A percentile compares a stretch with the other conserved stretches of the same genome.
phyloP scores from a whole-genome alignment of 2,797 vertebrate species.

The Muscicapa striata region DNA sequence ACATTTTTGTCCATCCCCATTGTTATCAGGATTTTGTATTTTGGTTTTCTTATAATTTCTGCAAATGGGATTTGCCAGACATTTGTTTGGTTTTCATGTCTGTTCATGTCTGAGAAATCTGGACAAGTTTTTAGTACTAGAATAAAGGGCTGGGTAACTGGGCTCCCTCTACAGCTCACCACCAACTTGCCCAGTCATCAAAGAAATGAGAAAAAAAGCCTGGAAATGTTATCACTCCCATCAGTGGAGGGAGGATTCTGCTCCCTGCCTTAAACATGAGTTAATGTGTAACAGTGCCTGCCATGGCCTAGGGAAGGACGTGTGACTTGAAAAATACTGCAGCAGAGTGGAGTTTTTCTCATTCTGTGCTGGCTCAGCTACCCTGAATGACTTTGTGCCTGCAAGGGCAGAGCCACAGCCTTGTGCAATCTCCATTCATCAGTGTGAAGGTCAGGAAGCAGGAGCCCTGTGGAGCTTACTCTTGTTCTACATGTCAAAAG shows the following conservation, averaged over 20 bases:
- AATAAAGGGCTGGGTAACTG: background rate
- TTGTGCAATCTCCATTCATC: slow-evolving; percentile 57
- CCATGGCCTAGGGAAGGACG: background rate
- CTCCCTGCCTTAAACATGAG: background rate
- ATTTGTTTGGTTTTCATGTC: background rate
- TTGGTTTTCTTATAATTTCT: background rate
- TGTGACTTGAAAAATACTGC: slow-evolving; percentile 16
- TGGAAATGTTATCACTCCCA: background rate
- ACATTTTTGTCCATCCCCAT: background rate
- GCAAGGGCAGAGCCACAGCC: slow-evolving; percentile 27
- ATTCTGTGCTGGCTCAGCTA: slow-evolving; percentile 40
- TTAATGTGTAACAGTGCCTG: background rate
- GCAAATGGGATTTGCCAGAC: background rate
- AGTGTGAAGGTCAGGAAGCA: slow-evolving; percentile 51
- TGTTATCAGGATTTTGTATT: background rate
- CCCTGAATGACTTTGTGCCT: slow-evolving; percentile 37
- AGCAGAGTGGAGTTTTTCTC: slow-evolving; percentile 14
- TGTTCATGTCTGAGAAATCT: background rate
- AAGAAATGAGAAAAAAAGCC: background rate
- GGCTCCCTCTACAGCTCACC: background rate
- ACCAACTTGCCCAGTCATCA: background rate
- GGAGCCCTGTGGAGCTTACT: slow-evolving; percentile 39
- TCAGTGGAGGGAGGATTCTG: background rate
- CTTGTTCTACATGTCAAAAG: slow-evolving; percentile 20
- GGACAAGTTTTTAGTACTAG: background rate